Percentiles rank a stretch among this genome's conserved stretches.
Evolutionary conservation across 2,797 vertebrate genomes (phyloP).

Genomic region (Molossus alvarezi): DNA sequence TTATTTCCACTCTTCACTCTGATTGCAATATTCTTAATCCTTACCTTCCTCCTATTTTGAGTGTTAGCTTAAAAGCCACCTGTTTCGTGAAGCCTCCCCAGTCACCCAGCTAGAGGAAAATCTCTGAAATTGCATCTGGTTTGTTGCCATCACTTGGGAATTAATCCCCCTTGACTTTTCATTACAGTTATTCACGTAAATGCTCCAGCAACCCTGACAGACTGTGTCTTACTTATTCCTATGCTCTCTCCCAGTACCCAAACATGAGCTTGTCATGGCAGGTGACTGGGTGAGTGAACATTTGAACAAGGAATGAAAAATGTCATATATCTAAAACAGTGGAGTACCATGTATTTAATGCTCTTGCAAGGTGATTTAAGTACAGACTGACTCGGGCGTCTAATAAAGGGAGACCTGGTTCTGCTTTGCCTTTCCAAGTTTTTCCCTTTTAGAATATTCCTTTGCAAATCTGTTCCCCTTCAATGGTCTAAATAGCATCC

Average conservation of each 20-base stretch:
- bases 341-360: background rate
- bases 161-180: background rate
- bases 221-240: background rate
- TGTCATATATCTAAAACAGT: background rate
- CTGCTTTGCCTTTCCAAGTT: background rate
- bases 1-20: conserved; percentile 15
- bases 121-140: background rate
- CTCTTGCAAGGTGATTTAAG: background rate
- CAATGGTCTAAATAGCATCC: background rate
- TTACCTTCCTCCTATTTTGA: background rate
- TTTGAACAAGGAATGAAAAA: conserved; percentile 24
- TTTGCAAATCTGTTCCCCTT: background rate
- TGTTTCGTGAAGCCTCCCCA: conserved; percentile 7
- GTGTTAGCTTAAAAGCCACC: background rate
- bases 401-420: background rate
- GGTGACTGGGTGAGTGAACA: background rate
- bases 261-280: background rate
- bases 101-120: background rate
- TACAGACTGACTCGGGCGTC: background rate
- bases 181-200: background rate
- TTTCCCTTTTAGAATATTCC: background rate
- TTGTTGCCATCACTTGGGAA: background rate
- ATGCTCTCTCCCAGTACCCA: background rate
- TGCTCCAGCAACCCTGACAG: background rate
- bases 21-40: background rate